These are phyloP conservation scores for Elanus axillaris DNA, from an alignment of 2,113 vertebrate species.

Conservation along the genomic window DNA sequence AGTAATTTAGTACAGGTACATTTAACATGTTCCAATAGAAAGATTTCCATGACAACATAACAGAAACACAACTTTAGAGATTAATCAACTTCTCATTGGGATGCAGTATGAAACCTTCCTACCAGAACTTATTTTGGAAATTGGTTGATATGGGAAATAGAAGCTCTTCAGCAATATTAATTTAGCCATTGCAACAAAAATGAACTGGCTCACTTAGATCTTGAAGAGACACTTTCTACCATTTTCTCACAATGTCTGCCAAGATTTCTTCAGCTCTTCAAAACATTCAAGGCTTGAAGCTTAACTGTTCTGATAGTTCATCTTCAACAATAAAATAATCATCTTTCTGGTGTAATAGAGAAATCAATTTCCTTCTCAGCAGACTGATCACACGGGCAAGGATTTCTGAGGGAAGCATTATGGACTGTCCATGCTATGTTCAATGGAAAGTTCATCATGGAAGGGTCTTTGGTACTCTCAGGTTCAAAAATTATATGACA, in stretches of 20 bases:
- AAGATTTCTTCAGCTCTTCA: not conserved
- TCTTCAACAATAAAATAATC: not conserved
- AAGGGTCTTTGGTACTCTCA: not conserved
- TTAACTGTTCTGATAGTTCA: not conserved
- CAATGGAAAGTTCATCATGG: not conserved
- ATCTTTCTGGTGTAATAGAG: not conserved
- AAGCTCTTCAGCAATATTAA: not conserved
- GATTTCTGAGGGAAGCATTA: not conserved
- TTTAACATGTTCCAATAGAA: not conserved
- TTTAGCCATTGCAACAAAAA: not conserved
- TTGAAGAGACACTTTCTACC: not conserved
- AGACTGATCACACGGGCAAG: not conserved
- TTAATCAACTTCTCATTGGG: not conserved
- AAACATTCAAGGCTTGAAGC: not conserved
- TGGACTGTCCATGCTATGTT: not conserved
- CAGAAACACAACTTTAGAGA: not conserved
- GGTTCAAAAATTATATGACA: not conserved
- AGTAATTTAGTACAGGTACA: not conserved
- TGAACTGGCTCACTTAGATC: not conserved
- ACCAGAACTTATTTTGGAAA: not conserved
- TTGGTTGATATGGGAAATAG: not conserved
- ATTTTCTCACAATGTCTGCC: not conserved
- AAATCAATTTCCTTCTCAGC: not conserved
- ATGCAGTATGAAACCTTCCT: not conserved
- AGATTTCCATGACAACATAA: not conserved